Evolutionary conservation across 2,888 invertebrate species (phyloP).

Genomic region (Mermis nigrescens): DNA sequence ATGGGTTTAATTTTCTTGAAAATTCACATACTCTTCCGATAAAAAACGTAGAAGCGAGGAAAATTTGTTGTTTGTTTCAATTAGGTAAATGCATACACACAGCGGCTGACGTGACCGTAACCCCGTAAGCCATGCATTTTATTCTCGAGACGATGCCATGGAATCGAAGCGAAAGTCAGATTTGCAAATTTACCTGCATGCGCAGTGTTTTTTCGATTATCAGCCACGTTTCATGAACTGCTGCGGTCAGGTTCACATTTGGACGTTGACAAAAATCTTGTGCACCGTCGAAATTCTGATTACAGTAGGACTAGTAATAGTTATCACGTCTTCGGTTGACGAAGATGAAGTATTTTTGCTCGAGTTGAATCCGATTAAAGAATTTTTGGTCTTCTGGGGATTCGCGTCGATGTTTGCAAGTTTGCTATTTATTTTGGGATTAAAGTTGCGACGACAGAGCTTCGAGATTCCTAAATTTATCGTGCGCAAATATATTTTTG

Average conservation of each 20-base stretch:
- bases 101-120: no score
- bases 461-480: not conserved
- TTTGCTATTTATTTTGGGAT: not conserved
- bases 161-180: no score
- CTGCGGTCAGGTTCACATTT: not conserved
- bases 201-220: not conserved
- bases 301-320: not conserved
- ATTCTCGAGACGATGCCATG: no score
- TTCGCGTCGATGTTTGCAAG: not conserved
- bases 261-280: not conserved
- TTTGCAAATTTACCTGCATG: no score
- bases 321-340: not conserved
- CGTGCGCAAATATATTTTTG: not conserved
- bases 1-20: no score
- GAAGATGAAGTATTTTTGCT: not conserved
- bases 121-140: no score
- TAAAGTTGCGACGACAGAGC: not conserved
- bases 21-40: no score
- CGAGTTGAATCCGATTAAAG: not conserved
- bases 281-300: not conserved
- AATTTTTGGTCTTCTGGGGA: not conserved
- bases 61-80: no score
- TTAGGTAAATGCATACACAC: no score
- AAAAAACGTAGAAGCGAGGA: no score
- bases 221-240: not conserved